Percentiles rank a stretch among this genome's conserved stretches.
These are phyloP conservation scores for Syngnathus scovelli DNA, from an alignment of 2,113 vertebrate genomes.

Conservation along the genomic window DNA sequence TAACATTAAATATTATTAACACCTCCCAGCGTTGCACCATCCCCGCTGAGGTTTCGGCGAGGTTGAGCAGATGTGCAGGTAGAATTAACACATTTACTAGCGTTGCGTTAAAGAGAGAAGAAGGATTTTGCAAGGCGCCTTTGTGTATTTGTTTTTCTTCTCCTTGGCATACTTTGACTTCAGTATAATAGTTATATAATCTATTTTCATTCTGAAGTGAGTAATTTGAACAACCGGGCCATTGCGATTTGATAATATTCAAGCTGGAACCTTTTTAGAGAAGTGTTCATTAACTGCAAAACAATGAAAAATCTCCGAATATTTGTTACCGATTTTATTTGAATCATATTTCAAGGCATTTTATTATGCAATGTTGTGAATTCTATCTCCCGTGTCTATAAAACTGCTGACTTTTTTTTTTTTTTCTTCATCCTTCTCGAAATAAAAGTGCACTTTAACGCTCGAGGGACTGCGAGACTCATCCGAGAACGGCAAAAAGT, in stretches of 20 bases:
- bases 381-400: not conserved
- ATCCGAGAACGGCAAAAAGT: conserved; percentile 21
- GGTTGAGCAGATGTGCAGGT: conserved; percentile 43
- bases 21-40: conserved; percentile 42
- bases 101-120: conserved; percentile 46
- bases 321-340: not conserved
- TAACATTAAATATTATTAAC: conserved; percentile 73
- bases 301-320: no score
- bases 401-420: not conserved
- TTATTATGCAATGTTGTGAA: not conserved
- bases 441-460: conserved; percentile 7
- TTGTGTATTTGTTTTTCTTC: not conserved
- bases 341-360: not conserved
- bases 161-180: no score
- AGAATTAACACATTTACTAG: conserved; percentile 43
- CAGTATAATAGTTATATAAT: no score
- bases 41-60: conserved; percentile 22
- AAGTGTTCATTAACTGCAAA: no score
- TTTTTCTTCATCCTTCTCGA: conserved; percentile 5
- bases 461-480: conserved; percentile 6
- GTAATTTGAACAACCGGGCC: no score
- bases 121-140: not conserved
- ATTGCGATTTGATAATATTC: no score
- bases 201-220: no score
- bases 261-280: no score